phyloP scores from a whole-genome alignment of 2,113 vertebrate genomes.

The Tichodroma muraria region DNA sequence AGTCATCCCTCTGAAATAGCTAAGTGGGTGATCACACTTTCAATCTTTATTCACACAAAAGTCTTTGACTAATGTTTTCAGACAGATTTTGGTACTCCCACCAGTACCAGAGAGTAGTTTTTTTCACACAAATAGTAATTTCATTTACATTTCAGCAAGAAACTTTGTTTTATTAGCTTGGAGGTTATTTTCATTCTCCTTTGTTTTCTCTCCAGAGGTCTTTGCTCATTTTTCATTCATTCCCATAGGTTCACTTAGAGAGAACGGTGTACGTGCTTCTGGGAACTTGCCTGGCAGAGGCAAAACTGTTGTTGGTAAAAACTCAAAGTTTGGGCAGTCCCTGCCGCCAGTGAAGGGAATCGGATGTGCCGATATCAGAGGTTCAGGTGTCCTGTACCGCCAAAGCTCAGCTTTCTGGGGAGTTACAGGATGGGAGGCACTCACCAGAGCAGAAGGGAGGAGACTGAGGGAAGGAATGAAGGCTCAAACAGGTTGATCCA shows the following conservation, averaged over 20 bases:
- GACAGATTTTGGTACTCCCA: background rate
- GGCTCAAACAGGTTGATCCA: background rate
- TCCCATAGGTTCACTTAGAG: background rate
- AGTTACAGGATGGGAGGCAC: background rate
- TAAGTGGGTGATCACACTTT: conserved; percentile 1
- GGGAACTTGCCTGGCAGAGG: background rate
- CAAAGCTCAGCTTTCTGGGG: background rate
- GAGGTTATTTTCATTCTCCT: background rate
- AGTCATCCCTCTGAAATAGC: background rate
- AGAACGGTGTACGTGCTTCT: background rate
- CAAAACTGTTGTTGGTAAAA: background rate
- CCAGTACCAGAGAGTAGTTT: background rate
- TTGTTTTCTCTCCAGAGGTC: background rate
- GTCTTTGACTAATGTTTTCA: background rate
- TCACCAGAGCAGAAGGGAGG: background rate
- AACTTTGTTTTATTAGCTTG: background rate
- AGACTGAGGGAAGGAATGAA: background rate
- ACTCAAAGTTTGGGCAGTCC: background rate
- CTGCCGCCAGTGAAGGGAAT: rapidly evolving
- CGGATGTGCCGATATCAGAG: background rate
- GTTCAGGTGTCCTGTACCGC: background rate
- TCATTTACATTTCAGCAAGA: background rate
- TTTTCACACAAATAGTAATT: background rate
- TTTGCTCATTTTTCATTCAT: background rate
- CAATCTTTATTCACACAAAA: background rate